A percentile compares a stretch with the other conserved stretches of the same genome.
Conservation (phyloP, 2,888 invertebrate genomes). For the Aleiodes testaceus region DNA sequence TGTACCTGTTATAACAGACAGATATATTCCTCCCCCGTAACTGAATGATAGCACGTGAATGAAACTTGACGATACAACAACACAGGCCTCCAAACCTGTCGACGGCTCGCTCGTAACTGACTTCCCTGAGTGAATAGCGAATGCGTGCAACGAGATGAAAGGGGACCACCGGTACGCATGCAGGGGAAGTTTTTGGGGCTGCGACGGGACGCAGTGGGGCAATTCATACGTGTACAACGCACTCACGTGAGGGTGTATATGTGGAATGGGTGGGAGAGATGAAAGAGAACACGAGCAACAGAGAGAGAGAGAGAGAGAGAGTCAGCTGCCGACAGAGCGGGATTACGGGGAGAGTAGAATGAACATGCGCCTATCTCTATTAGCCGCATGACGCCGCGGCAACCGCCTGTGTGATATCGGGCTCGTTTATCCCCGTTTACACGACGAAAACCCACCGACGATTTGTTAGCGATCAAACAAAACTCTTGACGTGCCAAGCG, state of each 20-base stretch:
- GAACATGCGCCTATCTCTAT: constrained; percentile 72
- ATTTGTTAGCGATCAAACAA: constrained; percentile 55
- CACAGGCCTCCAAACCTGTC: constrained; percentile 62
- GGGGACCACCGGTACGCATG: constrained; percentile 69
- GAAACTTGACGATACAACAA: constrained; percentile 40
- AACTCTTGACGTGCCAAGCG: constrained; percentile 22
- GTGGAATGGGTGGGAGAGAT: constrained; percentile 70
- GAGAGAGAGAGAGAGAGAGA: constrained; percentile 48
- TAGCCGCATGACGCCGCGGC: constrained; percentile 67
- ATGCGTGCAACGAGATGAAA: constrained; percentile 70
- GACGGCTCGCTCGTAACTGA: constrained; percentile 72
- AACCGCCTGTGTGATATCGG: constrained; percentile 52
- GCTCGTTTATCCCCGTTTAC: constrained; percentile 46
- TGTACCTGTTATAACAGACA: constrained; percentile 40
- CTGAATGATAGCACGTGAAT: constrained; percentile 29
- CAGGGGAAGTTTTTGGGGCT: constrained; percentile 70
- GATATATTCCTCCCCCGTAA: not conserved
- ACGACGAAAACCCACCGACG: constrained; percentile 45
- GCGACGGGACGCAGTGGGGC: constrained; percentile 56
- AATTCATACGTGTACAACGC: constrained; percentile 37
- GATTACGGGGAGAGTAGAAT: constrained; percentile 53
- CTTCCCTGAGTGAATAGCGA: constrained; percentile 70
- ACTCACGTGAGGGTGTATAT: constrained; percentile 52
- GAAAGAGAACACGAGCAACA: constrained; percentile 49
- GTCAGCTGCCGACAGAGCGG: constrained; percentile 56